These are phyloP conservation scores for Allophyes oxyacanthae DNA, from an alignment of 2,888 invertebrate genomes.

Conservation along the genomic window DNA sequence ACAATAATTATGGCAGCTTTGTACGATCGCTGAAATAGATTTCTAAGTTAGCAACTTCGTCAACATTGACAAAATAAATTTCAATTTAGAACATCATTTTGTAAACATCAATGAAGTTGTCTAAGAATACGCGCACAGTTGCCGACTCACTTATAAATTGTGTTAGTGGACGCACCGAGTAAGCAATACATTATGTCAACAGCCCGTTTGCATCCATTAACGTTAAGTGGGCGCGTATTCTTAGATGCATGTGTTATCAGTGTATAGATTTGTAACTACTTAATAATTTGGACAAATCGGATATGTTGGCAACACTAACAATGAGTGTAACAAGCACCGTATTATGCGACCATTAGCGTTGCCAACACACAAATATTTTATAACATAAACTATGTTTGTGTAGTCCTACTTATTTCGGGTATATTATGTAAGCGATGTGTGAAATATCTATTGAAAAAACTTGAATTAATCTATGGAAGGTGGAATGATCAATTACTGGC, in stretches of 20 bases:
- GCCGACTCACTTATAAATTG: constrained; percentile 2
- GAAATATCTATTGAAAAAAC: constrained; percentile 50
- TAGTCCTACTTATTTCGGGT: constrained; percentile 44
- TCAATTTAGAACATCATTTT: constrained; percentile 39
- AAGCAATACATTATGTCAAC: constrained; percentile 36
- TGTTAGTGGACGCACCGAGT: constrained; percentile 15
- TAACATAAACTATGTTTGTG: constrained; percentile 45
- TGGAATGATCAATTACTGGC: constrained; percentile 20
- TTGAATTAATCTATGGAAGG: constrained; percentile 51
- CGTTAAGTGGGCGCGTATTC: constrained; percentile 17
- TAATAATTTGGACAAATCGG: constrained; percentile 51
- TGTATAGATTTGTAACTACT: constrained; percentile 56
- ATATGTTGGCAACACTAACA: constrained; percentile 55
- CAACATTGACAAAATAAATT: constrained; percentile 49
- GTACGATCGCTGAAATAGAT: constrained; percentile 73
- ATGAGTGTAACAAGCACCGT: constrained; percentile 60
- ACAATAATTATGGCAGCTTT: constrained; percentile 82
- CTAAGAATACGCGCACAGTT: constrained; percentile 35
- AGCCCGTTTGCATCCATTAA: constrained; percentile 8
- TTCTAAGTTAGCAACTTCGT: constrained; percentile 42
- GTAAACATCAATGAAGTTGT: constrained; percentile 20
- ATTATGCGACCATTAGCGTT: constrained; percentile 53
- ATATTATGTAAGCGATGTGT: constrained; percentile 51
- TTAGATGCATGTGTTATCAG: constrained; percentile 45
- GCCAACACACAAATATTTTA: constrained; percentile 41